Percentiles rank a stretch among this genome's conserved stretches.
Evolutionary conservation across 1,140 invertebrate species (phyloP).

Genomic region (Apis dorsata): DNA sequence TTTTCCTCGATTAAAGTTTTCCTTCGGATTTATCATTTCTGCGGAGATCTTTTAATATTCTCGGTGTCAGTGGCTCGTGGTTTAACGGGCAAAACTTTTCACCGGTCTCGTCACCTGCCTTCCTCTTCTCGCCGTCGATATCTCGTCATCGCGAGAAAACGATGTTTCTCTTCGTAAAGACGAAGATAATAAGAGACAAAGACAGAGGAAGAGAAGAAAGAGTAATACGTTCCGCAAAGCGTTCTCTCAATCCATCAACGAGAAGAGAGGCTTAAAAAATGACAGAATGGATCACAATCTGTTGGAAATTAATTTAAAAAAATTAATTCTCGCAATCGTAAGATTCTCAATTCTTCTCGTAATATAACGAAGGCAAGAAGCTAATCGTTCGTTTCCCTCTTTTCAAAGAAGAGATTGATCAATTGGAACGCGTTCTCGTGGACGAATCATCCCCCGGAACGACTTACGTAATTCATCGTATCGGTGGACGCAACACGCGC

Average conservation of each 20-base stretch:
- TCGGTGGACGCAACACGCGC: background rate
- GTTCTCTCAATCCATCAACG: conserved; percentile 33
- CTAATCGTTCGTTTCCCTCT: conserved; percentile 10
- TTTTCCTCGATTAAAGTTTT: conserved; percentile 12
- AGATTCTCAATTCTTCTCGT: conserved; percentile 44
- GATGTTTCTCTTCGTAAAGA: conserved; percentile 2
- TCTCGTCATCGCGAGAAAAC: background rate
- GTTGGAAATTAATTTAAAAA: too few relatives aligned
- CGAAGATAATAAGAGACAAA: background rate
- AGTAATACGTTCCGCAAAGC: conserved; percentile 38
- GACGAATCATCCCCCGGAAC: too few relatives aligned
- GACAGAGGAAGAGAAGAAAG: background rate
- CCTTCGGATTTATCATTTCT: conserved; percentile 20
- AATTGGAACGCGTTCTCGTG: background rate
- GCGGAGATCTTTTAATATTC: conserved; percentile 25
- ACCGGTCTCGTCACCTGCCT: background rate
- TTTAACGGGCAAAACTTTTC: conserved; percentile 28
- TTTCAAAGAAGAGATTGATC: background rate
- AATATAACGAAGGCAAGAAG: too few relatives aligned
- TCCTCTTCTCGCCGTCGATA: background rate
- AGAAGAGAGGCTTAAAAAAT: conserved; percentile 50
- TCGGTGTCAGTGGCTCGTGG: background rate
- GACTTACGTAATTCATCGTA: conserved; percentile 17
- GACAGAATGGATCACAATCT: conserved; percentile 45
- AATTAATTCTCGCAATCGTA: too few relatives aligned